Evolutionary conservation across 2,888 invertebrate species (phyloP), one percentile per base, ranked within the genome.

Genomic region (Trichacis sp.): DNA sequence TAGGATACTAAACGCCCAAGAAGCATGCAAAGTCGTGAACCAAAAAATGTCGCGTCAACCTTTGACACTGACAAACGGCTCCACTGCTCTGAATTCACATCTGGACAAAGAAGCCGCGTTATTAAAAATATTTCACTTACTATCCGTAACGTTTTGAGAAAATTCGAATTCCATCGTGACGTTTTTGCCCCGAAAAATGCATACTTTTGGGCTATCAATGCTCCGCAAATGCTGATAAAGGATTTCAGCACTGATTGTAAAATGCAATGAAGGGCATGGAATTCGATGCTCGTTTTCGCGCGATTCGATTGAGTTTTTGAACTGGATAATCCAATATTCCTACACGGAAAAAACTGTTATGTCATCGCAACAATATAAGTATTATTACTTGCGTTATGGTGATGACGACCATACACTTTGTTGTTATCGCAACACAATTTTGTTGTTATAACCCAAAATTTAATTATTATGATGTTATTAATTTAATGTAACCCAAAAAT

Each of bases 241-340:
- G 65, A 65, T 60, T 65, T 60, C 60, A 56, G 9, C 42, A 50
- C 56, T 65, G 60, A 65, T 65, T 65, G 60, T 56, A 49, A 61
- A 65, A 57, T 61, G 56, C 42, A 60, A 45, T 60, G 49, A 65
- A 60, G 60, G 54, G 56, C 55, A 57, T 61, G 56, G 54, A 53
- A 61, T 57, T 49, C 56, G 56, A 61, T 56, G 42, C 42, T 45
- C 33, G 40, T 45, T 52, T 30, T 5, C 8, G 42, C 15, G 2
- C 8, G 15, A 42, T 12, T 42, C 4, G 24, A 24, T 24, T 24
- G 24, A 8, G 8, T 24, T 24, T 24, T 24, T 8, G 24, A 5
- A 24, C 4, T 24, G 24, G 24, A 5, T 24, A 24, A 24, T 24
- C 8, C 24, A 5, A 8, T 24, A 8, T 5, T 24, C 24, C 24